Percentiles rank a stretch among this genome's conserved stretches.
These are phyloP conservation scores for Anoplolepis gracilipes DNA, from an alignment of 1,140 invertebrate genomes.

Conservation along the genomic window DNA sequence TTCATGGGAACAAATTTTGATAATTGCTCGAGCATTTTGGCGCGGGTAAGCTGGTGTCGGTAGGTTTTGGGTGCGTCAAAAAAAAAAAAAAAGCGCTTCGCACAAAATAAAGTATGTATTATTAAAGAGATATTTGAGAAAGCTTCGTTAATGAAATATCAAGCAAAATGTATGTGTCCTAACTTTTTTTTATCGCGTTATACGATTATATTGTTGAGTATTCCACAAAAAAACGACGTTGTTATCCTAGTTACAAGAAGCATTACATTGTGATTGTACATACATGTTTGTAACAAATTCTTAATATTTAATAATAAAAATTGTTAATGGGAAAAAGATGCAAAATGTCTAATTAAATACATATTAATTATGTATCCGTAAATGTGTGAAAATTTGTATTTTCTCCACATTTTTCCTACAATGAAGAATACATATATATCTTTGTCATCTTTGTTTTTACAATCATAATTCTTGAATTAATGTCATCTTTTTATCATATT, in stretches of 20 bases:
- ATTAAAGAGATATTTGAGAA: background rate
- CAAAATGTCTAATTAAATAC: background rate
- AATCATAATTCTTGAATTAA: background rate
- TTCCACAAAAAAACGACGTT: conserved; percentile 3
- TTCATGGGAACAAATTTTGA: conserved; percentile 27
- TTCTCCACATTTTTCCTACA: background rate
- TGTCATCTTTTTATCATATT: background rate
- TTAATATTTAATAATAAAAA: conserved; percentile 50
- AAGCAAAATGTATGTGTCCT: background rate
- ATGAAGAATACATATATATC: background rate
- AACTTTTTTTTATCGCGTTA: background rate
- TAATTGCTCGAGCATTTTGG: conserved; percentile 2
- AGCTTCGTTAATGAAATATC: conserved; percentile 11
- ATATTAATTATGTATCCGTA: background rate
- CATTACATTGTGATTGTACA: conserved; percentile 46
- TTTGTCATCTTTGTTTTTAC: background rate
- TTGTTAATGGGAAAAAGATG: conserved; percentile 25
- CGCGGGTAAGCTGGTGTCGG: conserved; percentile 32
- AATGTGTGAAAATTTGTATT: background rate
- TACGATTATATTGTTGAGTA: conserved; percentile 2
- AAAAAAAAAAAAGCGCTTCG: conserved; percentile 1
- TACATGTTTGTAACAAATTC: conserved; percentile 37
- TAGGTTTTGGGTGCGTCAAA: conserved; percentile 34
- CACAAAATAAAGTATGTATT: conserved; percentile 9
- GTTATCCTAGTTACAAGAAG: conserved; percentile 9